phyloP scores from a whole-genome alignment of 1,140 invertebrate species.

The Trypoxylus dichotomus region DNA sequence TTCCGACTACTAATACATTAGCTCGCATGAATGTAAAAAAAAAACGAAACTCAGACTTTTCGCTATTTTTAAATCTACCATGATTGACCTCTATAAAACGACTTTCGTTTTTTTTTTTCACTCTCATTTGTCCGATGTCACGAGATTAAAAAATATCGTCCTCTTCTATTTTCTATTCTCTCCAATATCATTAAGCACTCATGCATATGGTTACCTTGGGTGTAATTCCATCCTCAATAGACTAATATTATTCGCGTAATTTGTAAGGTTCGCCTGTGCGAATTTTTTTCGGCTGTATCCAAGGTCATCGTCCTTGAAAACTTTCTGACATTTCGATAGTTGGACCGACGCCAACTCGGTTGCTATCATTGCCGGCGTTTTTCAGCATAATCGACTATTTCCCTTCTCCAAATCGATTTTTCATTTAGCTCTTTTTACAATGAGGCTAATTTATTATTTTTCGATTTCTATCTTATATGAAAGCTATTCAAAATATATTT shows the following conservation, averaged over 20 bases:
- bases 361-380: conserved; percentile 9
- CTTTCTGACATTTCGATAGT: neutral
- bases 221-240: neutral
- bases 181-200: neutral
- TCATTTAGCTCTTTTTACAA: neutral
- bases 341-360: conserved; percentile 15
- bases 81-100: neutral
- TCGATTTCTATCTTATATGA: neutral
- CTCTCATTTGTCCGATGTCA: neutral
- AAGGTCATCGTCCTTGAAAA: conserved; percentile 15
- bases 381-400: neutral
- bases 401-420: neutral
- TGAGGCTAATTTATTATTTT: neutral
- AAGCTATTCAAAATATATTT: too few species aligned
- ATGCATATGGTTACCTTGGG: neutral
- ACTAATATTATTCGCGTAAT: conserved; percentile 2
- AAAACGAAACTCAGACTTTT: neutral
- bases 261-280: neutral
- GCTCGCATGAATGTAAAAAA: too few species aligned
- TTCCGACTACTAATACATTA: too few species aligned
- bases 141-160: neutral
- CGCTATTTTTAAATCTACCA: neutral
- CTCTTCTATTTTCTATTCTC: neutral
- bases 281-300: neutral
- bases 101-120: conserved; percentile 8